Percentiles rank a stretch among this genome's conserved stretches.
Conservation (phyloP, 1,140 invertebrate genomes). For the Uloborus diversus region DNA sequence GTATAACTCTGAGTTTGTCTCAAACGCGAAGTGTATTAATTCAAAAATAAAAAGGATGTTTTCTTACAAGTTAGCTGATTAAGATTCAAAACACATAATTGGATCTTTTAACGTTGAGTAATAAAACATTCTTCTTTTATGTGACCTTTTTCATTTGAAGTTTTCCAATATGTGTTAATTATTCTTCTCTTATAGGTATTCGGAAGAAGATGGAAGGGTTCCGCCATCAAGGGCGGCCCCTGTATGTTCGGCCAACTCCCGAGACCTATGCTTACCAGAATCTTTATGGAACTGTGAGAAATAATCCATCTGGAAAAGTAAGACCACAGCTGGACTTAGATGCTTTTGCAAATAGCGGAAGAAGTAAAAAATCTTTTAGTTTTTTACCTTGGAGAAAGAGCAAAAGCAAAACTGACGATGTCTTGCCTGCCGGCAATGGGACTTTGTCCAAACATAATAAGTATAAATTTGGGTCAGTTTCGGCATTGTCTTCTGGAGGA, state of each 20-base stretch:
- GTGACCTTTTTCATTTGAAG: too few relatives aligned
- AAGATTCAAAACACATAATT: too few relatives aligned
- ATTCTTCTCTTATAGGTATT: conserved; percentile 27
- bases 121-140: too few relatives aligned
- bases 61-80: too few relatives aligned
- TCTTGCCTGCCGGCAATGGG: background rate
- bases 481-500: conserved; percentile 24
- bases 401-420: conserved; percentile 30
- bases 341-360: background rate
- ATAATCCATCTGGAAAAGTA: conserved; percentile 16
- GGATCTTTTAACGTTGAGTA: too few relatives aligned
- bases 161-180: too few relatives aligned
- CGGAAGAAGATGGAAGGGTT: conserved; percentile 42
- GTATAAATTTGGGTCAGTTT: conserved; percentile 50
- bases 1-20: too few relatives aligned
- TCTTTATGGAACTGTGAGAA: conserved; percentile 32
- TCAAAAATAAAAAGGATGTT: too few relatives aligned
- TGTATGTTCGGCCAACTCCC: conserved; percentile 15
- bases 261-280: conserved; percentile 46
- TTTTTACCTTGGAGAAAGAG: conserved; percentile 44
- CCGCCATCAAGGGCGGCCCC: conserved; percentile 32
- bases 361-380: conserved; percentile 20
- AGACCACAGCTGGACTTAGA: conserved; percentile 13
- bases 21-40: too few relatives aligned
- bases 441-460: conserved; percentile 32